Base-by-base conservation (phyloP, 2,888 invertebrate genomes). In the Drosophila macrospina region DNA sequence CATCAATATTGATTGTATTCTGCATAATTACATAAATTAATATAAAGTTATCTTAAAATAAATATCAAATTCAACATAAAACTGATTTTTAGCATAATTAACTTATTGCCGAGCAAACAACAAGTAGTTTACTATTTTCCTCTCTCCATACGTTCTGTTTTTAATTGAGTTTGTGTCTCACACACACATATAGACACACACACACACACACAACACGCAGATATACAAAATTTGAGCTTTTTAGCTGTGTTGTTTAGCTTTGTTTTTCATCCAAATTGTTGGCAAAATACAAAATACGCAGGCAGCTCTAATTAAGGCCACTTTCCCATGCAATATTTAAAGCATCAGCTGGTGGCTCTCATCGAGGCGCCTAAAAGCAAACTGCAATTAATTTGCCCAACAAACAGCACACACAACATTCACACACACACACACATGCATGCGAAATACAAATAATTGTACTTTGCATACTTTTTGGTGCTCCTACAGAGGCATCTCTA, bases 371-470 rank as follows among this genome's bases (percentile, higher is more conserved):
- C 80, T 67, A 66, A 69, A 57, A 78, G 65, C 57, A 65, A 59
- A 66, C 52, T 85, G 83, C 80, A 85, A 85, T 86, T 78, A 85
- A 87, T 86, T 86, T 78, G 51, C 24, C 41, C 52, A 62, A 66
- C 64, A 20, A 28, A 68, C 37, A 48, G 20, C 20, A 20, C 20
- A 20, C 20, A 2, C 20, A 20, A 10, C 16, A 15, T 7, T 8
- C 20, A 32, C 15, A 24, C 13, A 3, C 20, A n/a, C 52, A 34
- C 15, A 37, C 13, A 42, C 11, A 26, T 42, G 1, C 5, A 7
- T 10, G 5, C n/a, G 45, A 34, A 20, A 45, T 61, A 30, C 73
- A 62, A 71, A 77, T 67, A 77, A 44, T 56, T 45, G 56, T 69
- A 59, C n/a, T n/a, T n/a, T n/a, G 65, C 60, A 66, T 68, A 74